Base-by-base conservation (phyloP, 2,797 vertebrate species). In the Enteromius anoplus region DNA sequence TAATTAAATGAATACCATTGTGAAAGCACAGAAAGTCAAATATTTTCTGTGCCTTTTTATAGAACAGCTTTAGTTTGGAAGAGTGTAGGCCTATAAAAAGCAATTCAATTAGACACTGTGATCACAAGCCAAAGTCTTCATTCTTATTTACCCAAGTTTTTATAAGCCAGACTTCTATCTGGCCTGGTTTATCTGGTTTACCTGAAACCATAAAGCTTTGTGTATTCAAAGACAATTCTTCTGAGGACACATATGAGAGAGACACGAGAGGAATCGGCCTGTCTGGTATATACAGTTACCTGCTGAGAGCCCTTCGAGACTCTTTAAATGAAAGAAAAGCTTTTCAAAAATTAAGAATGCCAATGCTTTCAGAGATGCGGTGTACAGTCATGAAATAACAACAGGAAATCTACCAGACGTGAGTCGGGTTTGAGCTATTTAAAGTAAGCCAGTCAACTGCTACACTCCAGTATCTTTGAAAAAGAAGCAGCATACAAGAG, bases 401-500 rank as follows among this genome's bases (percentile, higher is more conserved):
- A 81, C 68, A 58, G 70, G 34, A 51, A 72, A 53, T 42, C 66
- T 77, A 40, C 68, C 73, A 82, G 51, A 26, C 37, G 45, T 3
- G 37, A 82, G 68, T 85, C 47, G 14, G 23, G 23, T 82, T 72
- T 82, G 79, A 72, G 79, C 73, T 85, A 82, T 82, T 69, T 78
- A 80, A 76, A 68, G 55, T 69, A 87, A 81, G 37, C 17, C 77
- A 83, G 55, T 60, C 64, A 53, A 47, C 26, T 80, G 78, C 49
- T 70, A 66, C 62, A 72, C 47, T 84, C 81, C 65, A 80, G 40
- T 64, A 73, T 78, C 70, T 85, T 81, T 84, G 82, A 83, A 82
- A 75, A 87, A 60, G 42, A 58, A 75, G 53, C 76, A 78, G 85
- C 75, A 82, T 37, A 68, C 78, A 72, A 42, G 79, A 79, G 66